Base-by-base conservation (phyloP, 2,888 invertebrate species). In the Muschampia plurimacula region DNA sequence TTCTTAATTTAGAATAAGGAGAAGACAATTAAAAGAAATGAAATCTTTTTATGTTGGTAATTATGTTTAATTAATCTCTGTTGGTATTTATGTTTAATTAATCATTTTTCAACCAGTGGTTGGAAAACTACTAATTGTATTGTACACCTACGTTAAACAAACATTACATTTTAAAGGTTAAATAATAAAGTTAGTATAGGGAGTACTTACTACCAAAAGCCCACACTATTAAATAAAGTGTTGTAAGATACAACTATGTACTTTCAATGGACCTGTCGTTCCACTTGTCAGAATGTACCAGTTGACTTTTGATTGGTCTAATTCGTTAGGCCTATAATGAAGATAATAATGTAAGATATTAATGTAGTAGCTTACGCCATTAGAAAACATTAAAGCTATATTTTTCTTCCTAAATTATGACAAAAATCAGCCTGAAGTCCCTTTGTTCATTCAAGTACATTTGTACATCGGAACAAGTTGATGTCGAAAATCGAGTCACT, bases 221-320 rank as follows among this genome's bases (percentile, higher is more conserved):
- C 74, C n/a, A 87, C 62, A 32, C 78, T 82, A 46, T 81, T 82
- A 5, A 83, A 77, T 28, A 87, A 66, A 22, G 79, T 84, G 13
- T 80, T 82, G 74, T 75, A 88, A 3, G 86, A 80, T 62, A 87
- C 79, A 6, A 82, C 74, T 0, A 84, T 85, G n/a, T 5, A 84
- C 81, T 81, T 88, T 88, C 0, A 88, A 86, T 3, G 77, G 59
- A 6, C 88, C 88, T 0, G 88, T 88, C 2, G 88, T 88, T 3
- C 88, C 88, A 67, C 88, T 89, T 7, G 88, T 88, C 55, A 88
- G 65, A 78, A 87, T 83, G 44, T 88, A 74, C 86, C 86, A 88
- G 2, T 79, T 71, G 5, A 77, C 84, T 76, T 81, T 78, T 0
- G 78, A 76, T 2, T 82, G 82, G 74, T 88, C 82, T 62, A 89